Percentiles rank a stretch among this genome's conserved stretches.
Conservation (phyloP, 2,888 invertebrate species). For the Empis stercorea region DNA sequence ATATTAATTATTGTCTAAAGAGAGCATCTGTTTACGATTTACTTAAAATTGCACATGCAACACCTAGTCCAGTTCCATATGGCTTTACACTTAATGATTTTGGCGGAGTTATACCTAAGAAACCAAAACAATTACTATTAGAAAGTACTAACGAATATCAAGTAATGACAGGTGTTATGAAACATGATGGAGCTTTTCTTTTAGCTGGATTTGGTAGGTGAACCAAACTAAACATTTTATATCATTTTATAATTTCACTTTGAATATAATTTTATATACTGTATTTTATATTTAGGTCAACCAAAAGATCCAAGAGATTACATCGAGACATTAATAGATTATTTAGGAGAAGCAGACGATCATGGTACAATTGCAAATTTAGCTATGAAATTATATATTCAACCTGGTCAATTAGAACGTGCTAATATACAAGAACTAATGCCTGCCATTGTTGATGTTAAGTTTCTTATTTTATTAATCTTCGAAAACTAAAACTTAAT, state of each 20-base stretch:
- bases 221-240: conserved; percentile 10
- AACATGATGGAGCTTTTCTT: conserved; percentile 38
- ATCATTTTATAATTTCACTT: not conserved
- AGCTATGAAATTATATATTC: conserved; percentile 32
- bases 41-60: conserved; percentile 5
- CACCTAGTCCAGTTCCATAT: not conserved
- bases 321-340: conserved; percentile 12
- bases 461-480: conserved; percentile 19
- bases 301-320: conserved; percentile 13
- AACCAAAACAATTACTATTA: conserved; percentile 9
- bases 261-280: not conserved
- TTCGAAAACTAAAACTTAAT: conserved; percentile 23
- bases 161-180: conserved; percentile 37
- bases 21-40: conserved; percentile 21
- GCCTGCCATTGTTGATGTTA: conserved; percentile 39
- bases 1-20: conserved; percentile 25
- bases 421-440: conserved; percentile 34
- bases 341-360: conserved; percentile 12
- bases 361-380: conserved; percentile 20
- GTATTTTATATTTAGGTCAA: not conserved
- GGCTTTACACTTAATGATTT: conserved; percentile 15
- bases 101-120: conserved; percentile 20
- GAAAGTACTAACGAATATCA: conserved; percentile 19
- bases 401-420: conserved; percentile 18
- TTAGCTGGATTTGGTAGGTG: conserved; percentile 36